Conservation (phyloP, 2,113 vertebrate genomes). For the Mus spicilegus region DNA sequence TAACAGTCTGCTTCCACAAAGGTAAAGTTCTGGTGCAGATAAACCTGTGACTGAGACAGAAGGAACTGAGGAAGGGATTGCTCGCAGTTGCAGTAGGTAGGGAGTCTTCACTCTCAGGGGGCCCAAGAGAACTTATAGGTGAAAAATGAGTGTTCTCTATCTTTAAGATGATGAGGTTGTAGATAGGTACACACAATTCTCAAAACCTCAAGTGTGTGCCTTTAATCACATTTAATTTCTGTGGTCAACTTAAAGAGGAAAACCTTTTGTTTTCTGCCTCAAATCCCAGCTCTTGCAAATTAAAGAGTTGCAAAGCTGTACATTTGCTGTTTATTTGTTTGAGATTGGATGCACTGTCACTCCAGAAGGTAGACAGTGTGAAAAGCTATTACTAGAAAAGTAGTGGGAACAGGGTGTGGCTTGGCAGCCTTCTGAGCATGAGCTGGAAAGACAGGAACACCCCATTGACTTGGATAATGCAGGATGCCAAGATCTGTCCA, state of each 20-base stretch:
- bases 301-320: constrained; percentile 43
- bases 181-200: neutral
- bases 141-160: no score
- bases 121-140: neutral
- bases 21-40: neutral
- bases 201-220: constrained; percentile 13
- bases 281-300: neutral
- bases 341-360: neutral
- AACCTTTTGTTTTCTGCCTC: neutral
- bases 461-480: neutral
- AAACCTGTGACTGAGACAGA: neutral
- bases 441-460: neutral
- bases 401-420: neutral
- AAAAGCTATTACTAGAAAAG: neutral
- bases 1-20: neutral
- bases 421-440: no score
- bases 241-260: neutral
- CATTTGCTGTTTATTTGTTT: neutral
- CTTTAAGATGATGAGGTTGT: neutral
- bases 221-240: neutral
- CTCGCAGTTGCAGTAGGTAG: neutral
- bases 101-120: neutral
- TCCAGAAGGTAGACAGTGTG: neutral
- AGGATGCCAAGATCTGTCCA: neutral
- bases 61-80: neutral